These are phyloP conservation scores for Baccha elongata DNA, from an alignment of 2,888 invertebrate genomes.

Conservation along the genomic window DNA sequence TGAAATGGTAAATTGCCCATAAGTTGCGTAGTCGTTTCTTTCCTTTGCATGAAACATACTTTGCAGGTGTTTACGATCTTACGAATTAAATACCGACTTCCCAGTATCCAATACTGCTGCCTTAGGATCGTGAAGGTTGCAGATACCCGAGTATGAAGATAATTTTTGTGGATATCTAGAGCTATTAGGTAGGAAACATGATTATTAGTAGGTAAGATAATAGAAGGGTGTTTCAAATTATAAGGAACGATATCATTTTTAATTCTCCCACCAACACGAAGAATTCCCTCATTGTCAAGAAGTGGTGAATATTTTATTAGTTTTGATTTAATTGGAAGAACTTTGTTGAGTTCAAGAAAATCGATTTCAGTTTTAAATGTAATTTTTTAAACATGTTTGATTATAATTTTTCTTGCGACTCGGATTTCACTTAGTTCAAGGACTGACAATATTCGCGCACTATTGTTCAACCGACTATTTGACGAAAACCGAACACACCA, in stretches of 20 bases:
- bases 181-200: no score
- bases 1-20: constrained; percentile 34
- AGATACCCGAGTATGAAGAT: constrained; percentile 27
- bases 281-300: background rate
- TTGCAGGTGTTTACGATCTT: constrained; percentile 41
- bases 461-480: background rate
- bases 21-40: constrained; percentile 36
- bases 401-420: background rate
- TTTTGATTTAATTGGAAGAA: background rate
- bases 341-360: no score
- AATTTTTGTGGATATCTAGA: constrained; percentile 12
- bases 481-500: background rate
- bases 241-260: background rate
- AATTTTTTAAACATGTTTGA: no score
- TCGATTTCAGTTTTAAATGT: no score
- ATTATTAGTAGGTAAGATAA: background rate
- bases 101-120: constrained; percentile 28
- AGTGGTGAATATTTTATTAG: background rate
- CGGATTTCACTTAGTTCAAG: background rate
- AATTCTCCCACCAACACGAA: background rate
- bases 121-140: constrained; percentile 6
- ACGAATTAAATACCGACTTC: constrained; percentile 38
- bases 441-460: background rate
- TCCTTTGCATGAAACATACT: constrained; percentile 29
- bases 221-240: background rate